Evolutionary conservation across 2,888 invertebrate species (phyloP).

Genomic region (Coremacera marginata): DNA sequence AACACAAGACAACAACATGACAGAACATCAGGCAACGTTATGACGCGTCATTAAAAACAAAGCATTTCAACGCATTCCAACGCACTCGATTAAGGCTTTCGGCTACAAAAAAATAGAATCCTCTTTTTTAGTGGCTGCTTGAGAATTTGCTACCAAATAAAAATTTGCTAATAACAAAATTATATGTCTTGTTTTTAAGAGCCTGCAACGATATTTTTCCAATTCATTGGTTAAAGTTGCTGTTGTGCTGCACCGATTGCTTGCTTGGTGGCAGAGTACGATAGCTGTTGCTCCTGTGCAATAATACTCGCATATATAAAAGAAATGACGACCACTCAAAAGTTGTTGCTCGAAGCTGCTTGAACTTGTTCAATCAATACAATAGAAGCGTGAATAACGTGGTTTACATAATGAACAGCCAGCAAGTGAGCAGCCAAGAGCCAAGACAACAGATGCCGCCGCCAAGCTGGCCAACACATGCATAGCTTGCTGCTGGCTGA

Average conservation of each 20-base stretch:
- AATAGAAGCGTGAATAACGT: conserved; percentile 23
- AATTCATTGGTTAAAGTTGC: not conserved
- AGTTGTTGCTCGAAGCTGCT: not conserved
- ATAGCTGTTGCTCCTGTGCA: conserved; percentile 1
- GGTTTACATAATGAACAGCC: conserved; percentile 19
- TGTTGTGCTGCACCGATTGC: not conserved
- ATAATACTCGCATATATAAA: conserved; percentile 16
- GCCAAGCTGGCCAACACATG: not conserved
- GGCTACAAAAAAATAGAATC: not conserved
- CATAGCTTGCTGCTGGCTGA: not conserved
- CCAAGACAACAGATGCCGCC: conserved; percentile 9
- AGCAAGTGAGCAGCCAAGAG: not conserved
- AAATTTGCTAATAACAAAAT: not conserved
- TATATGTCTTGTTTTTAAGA: not conserved
- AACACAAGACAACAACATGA: not conserved
- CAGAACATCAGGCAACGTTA: not conserved
- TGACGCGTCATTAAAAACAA: not conserved
- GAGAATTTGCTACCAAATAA: not conserved
- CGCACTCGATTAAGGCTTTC: no score
- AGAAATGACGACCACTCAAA: conserved; percentile 17
- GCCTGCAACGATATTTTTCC: not conserved
- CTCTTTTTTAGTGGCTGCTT: not conserved
- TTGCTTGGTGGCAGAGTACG: not conserved
- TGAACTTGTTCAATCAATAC: conserved; percentile 22
- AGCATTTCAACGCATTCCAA: not conserved